Base-by-base conservation (phyloP, 2,888 invertebrate species). In the Melieria crassipennis region DNA sequence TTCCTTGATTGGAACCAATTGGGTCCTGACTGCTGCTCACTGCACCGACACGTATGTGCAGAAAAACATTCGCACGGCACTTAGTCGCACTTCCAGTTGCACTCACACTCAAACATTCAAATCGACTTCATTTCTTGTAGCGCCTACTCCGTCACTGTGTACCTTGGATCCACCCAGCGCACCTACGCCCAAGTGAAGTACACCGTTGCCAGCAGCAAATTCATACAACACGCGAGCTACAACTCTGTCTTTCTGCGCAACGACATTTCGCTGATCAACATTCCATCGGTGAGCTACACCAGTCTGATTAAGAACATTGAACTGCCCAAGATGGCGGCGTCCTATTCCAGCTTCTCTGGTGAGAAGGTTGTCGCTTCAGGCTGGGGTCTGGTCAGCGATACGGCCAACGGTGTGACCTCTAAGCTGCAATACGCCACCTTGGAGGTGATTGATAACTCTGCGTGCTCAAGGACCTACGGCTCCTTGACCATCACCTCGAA, bases 361-460 rank as follows among this genome's bases (percentile, higher is more conserved):
- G 71, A 79, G 5, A 50, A 48, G 3, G 86, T 83, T 7, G 76
- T 82, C 16, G 87, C 86, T 52, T 87, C 87, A 71, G 88, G 88
- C 43, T 89, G 88, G 88, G 89, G 89, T 63, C 82, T 79, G 72
- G 76, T 43, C 62, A 79, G 79, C 4, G 84, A 84, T 46, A 42
- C 62, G 2, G 78, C 78, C 13, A 11, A 75, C 55, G n/a, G n/a
- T n/a, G n/a, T n/a, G n/a, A 46, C 79, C 67, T 75, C 72, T n/a
- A 82, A 82, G 7, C 80, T 88, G 62, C 82, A 87, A 73, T 83
- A 81, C 68, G 81, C 82, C 0, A 42, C 56, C 5, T 78, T 85
- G 58, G 75, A 81, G 0, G 79, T 88, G 55, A 81, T 87, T 7
- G 74, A 79, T 13, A 83, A 85, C 62, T n/a, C 70, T 1, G 56